phyloP scores from a whole-genome alignment of 2,797 vertebrate species.

The Microcaecilia unicolor region DNA sequence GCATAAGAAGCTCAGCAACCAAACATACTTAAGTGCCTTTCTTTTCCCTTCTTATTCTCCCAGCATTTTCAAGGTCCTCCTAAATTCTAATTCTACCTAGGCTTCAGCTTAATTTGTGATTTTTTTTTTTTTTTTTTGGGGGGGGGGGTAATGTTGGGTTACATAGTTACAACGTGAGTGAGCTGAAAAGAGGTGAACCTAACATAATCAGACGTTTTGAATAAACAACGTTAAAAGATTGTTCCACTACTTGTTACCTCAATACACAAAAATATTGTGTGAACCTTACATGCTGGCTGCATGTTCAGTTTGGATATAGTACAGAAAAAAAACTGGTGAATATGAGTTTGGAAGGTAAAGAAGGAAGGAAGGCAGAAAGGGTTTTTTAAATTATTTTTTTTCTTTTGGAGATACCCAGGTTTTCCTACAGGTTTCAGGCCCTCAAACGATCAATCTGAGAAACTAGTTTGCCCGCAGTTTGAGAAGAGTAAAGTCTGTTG shows the following conservation, averaged over 20 bases:
- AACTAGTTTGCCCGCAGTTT: constrained; percentile 45
- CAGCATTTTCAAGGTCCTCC: background rate
- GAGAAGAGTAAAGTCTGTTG: constrained; percentile 59
- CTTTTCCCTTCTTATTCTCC: background rate
- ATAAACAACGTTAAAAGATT: constrained; percentile 33
- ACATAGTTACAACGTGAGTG: too few relatives aligned
- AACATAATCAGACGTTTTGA: constrained; percentile 3
- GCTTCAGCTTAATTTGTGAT: too few relatives aligned
- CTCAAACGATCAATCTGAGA: constrained; percentile 35
- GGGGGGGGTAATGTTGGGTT: too few relatives aligned
- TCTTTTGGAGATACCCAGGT: constrained; percentile 22
- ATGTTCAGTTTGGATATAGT: constrained; percentile 6
- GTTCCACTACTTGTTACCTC: constrained; percentile 19
- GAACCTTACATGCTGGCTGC: constrained; percentile 3
- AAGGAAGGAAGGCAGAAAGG: constrained; percentile 12
- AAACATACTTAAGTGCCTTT: too few relatives aligned
- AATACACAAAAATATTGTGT: constrained; percentile 25
- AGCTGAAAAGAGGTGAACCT: constrained; percentile 2
- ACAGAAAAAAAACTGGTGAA: background rate
- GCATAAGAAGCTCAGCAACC: background rate
- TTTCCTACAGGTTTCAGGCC: constrained; percentile 16
- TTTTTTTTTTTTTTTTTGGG: too few relatives aligned
- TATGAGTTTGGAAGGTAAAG: constrained; percentile 9
- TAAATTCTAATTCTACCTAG: background rate
- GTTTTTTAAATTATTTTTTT: too few relatives aligned